Conservation (phyloP, 2,113 vertebrate species). For the Oreochromis niloticus region DNA sequence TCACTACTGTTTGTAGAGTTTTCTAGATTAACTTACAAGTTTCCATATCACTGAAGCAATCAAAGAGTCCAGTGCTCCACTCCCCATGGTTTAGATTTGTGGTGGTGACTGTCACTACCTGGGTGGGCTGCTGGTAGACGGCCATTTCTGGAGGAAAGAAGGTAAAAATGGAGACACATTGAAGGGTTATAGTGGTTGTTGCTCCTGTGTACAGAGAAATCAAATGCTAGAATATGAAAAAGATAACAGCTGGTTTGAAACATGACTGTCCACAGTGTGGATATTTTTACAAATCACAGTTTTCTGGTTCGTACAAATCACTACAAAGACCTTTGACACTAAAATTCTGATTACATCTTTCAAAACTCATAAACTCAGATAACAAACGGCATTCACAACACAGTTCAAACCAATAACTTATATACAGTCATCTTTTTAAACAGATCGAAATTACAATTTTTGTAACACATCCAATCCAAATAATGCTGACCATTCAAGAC, state of each 20-base stretch:
- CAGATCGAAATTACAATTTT: too few relatives aligned
- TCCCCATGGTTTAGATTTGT: fast-evolving
- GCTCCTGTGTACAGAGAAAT: not conserved
- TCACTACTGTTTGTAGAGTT: not conserved
- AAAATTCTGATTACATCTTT: too few relatives aligned
- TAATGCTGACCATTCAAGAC: too few relatives aligned
- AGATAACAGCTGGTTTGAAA: not conserved
- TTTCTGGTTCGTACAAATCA: not conserved
- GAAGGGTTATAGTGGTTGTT: not conserved
- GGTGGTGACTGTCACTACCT: not conserved
- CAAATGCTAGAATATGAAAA: not conserved
- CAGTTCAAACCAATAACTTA: too few relatives aligned
- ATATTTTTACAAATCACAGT: not conserved
- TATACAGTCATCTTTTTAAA: too few relatives aligned
- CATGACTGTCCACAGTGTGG: not conserved
- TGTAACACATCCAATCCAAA: too few relatives aligned
- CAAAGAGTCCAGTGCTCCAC: slow-evolving; percentile 65
- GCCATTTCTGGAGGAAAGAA: not conserved
- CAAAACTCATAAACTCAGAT: too few relatives aligned
- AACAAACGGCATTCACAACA: too few relatives aligned
- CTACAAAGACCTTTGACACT: not conserved
- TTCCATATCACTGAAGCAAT: slow-evolving; percentile 57
- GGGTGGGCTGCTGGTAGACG: not conserved
- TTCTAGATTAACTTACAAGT: slow-evolving; percentile 58
- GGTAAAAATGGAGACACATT: not conserved